Conservation (phyloP, 2,797 vertebrate genomes). For the Bucorvus abyssinicus region DNA sequence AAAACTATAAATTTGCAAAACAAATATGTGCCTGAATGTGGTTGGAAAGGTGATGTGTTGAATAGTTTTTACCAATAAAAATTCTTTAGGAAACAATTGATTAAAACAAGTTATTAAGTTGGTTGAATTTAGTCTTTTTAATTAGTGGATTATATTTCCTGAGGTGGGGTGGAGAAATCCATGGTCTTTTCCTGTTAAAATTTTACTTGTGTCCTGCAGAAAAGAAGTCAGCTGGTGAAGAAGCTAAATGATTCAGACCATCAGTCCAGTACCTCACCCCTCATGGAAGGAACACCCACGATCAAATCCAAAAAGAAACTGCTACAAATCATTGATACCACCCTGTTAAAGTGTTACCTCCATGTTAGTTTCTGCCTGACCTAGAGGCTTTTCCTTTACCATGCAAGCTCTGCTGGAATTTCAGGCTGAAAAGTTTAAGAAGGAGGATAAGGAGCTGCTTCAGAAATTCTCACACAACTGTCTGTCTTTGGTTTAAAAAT, state of each 20-base stretch:
- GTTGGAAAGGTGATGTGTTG: background rate
- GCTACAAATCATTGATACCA: conserved; percentile 97
- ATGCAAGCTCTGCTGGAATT: background rate
- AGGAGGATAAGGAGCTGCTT: background rate
- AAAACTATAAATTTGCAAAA: background rate
- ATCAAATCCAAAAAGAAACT: conserved; percentile 98
- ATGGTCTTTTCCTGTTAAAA: background rate
- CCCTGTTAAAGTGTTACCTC: conserved; percentile 95
- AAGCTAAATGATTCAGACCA: conserved; percentile 94
- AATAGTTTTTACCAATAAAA: background rate
- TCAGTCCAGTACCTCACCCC: conserved; percentile 90
- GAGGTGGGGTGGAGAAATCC: background rate
- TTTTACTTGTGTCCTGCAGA: conserved; percentile 74
- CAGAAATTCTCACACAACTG: background rate
- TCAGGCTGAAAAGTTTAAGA: background rate
- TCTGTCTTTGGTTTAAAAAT: background rate
- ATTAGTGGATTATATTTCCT: background rate
- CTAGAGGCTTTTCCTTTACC: background rate
- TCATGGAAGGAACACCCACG: conserved; percentile 96
- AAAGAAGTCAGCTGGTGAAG: conserved; percentile 95
- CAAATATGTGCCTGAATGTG: background rate
- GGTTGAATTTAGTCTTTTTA: background rate
- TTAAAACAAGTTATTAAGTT: background rate
- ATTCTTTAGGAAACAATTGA: background rate
- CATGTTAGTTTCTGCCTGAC: conserved; percentile 82